Conservation (phyloP, 1,140 invertebrate species). For the Hylaeus volcanicus region DNA sequence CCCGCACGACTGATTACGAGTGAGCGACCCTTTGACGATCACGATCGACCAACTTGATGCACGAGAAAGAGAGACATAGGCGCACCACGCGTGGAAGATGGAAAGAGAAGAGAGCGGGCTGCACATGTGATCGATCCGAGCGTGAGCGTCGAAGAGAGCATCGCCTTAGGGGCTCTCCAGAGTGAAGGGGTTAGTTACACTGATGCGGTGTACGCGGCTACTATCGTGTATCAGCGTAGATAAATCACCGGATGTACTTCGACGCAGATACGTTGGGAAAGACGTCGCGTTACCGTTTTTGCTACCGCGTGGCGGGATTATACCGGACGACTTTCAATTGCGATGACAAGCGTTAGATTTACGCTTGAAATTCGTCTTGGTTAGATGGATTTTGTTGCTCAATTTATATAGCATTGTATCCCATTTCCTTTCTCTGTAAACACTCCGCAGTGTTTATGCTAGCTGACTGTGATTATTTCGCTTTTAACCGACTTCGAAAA, state of each 20-base stretch:
- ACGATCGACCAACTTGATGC: slow-evolving; percentile 63
- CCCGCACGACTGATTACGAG: slow-evolving; percentile 71
- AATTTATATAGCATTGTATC: too few relatives aligned
- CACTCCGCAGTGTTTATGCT: too few relatives aligned
- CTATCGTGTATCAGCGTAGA: slow-evolving; percentile 63
- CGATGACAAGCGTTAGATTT: too few relatives aligned
- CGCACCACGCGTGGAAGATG: slow-evolving; percentile 2
- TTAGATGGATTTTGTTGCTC: too few relatives aligned
- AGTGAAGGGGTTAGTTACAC: slow-evolving; percentile 65
- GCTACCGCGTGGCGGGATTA: neutral
- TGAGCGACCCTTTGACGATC: slow-evolving; percentile 71
- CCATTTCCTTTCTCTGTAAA: neutral
- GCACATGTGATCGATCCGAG: slow-evolving; percentile 60
- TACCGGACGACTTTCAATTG: slow-evolving; percentile 1
- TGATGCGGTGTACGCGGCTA: slow-evolving; percentile 58
- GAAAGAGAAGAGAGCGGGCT: slow-evolving; percentile 18
- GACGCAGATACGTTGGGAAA: slow-evolving; percentile 49
- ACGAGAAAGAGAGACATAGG: slow-evolving; percentile 34
- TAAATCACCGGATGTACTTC: slow-evolving; percentile 66
- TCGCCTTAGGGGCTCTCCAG: slow-evolving; percentile 62
- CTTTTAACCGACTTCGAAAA: too few relatives aligned
- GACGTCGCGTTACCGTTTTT: slow-evolving; percentile 63
- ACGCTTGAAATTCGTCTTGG: too few relatives aligned
- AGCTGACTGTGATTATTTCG: too few relatives aligned
- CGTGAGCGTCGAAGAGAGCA: slow-evolving; percentile 67